Conservation (phyloP, 2,797 vertebrate genomes). For the Fistularia tabacaria region DNA sequence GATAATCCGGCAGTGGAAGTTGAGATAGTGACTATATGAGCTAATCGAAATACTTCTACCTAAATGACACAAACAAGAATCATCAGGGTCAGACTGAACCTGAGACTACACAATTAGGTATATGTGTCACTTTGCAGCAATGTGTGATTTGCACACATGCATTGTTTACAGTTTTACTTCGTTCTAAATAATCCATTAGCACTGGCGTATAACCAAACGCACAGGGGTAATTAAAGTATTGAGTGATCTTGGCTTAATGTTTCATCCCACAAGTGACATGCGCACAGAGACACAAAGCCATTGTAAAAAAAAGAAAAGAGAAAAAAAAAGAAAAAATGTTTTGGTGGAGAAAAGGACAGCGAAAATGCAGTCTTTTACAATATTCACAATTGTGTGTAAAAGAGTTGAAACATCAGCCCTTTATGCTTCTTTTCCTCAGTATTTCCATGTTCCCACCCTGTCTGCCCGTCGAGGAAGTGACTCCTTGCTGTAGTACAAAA, state of each 20-base stretch:
- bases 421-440: slow-evolving; percentile 35
- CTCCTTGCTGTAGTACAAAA: slow-evolving; percentile 62
- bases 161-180: slow-evolving; percentile 36
- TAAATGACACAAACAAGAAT: slow-evolving; percentile 41
- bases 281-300: neutral
- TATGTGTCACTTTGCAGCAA: slow-evolving; percentile 53
- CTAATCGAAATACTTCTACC: too few relatives aligned
- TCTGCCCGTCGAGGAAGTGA: slow-evolving; percentile 57
- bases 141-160: slow-evolving; percentile 52
- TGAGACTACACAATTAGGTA: slow-evolving; percentile 33
- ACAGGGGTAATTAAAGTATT: slow-evolving; percentile 20
- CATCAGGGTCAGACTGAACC: slow-evolving; percentile 1
- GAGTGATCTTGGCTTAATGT: slow-evolving; percentile 2
- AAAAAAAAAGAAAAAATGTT: neutral
- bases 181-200: slow-evolving; percentile 60
- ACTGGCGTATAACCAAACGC: slow-evolving; percentile 13
- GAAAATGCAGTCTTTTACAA: neutral
- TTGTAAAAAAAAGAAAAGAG: neutral
- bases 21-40: too few relatives aligned
- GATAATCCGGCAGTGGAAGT: too few relatives aligned
- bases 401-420: slow-evolving; percentile 23
- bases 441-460: slow-evolving; percentile 52
- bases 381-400: slow-evolving; percentile 24
- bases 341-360: too few relatives aligned
- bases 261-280: neutral